Evolutionary conservation across 2,888 invertebrate species (phyloP).

Genomic region (Julus scandinavius): DNA sequence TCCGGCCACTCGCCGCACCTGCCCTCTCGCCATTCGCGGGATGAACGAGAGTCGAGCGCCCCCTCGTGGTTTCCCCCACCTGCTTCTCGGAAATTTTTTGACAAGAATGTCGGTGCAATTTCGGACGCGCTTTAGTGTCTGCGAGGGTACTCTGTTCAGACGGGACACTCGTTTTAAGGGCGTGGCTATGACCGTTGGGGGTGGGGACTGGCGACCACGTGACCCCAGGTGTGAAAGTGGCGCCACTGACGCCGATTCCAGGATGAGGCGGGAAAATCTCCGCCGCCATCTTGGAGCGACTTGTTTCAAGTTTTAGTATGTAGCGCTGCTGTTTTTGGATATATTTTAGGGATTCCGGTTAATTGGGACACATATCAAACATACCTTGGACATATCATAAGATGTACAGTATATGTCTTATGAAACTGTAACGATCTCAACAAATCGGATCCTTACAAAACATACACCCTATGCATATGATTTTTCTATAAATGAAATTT

Average conservation of each 20-base stretch:
- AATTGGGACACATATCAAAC: too few species aligned
- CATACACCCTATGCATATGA: too few species aligned
- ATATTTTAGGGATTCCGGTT: too few species aligned
- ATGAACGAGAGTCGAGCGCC: neutral
- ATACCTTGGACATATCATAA: too few species aligned
- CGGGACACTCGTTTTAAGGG: neutral
- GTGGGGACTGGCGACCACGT: neutral
- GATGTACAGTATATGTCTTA: too few species aligned
- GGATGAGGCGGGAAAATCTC: neutral
- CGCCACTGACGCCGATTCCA: neutral
- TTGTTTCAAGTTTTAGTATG: too few species aligned
- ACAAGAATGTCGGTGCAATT: neutral
- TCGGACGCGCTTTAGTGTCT: neutral
- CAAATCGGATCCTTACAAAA: too few species aligned
- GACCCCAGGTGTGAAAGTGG: neutral
- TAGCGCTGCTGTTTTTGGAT: too few species aligned
- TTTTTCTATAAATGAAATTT: too few species aligned
- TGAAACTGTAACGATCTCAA: too few species aligned
- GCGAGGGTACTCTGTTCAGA: neutral
- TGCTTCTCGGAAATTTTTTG: neutral
- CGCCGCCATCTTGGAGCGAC: neutral
- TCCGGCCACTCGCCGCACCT: constrained; percentile 10
- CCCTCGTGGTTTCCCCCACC: neutral
- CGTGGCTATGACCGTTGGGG: neutral
- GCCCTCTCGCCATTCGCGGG: neutral